Evolutionary conservation across 1,140 invertebrate genomes (phyloP).

Genomic region (Drosophila melanica): DNA sequence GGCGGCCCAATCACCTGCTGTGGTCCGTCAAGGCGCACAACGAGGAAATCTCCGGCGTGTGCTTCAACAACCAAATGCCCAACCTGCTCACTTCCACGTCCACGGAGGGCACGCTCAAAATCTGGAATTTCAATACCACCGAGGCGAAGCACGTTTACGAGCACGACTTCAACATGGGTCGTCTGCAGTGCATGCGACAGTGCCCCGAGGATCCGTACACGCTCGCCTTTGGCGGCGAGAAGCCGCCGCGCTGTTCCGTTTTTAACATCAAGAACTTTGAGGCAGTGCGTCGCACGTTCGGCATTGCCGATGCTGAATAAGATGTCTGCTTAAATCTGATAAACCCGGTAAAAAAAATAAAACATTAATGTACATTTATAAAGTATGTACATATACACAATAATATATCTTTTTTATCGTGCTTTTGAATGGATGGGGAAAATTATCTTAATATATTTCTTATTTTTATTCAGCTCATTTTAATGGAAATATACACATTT

Average conservation of each 20-base stretch:
- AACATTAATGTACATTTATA: slow-evolving; percentile 14
- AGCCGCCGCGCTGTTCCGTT: slow-evolving; percentile 91
- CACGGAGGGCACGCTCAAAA: slow-evolving; percentile 75
- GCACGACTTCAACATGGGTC: slow-evolving; percentile 88
- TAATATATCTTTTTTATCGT: background rate
- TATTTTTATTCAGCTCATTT: no score
- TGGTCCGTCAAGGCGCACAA: slow-evolving; percentile 92
- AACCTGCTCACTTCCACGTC: slow-evolving; percentile 77
- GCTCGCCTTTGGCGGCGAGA: slow-evolving; percentile 92
- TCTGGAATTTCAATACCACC: slow-evolving; percentile 77
- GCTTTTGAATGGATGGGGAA: no score
- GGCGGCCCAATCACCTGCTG: slow-evolving; percentile 87
- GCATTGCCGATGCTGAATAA: slow-evolving; percentile 62
- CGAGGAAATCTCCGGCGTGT: slow-evolving; percentile 91
- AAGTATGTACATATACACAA: slow-evolving; percentile 21
- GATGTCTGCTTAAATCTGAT: background rate
- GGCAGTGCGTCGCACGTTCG: slow-evolving; percentile 84
- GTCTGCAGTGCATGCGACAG: slow-evolving; percentile 89
- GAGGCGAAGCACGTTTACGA: slow-evolving; percentile 85
- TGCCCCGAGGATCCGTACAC: slow-evolving; percentile 93
- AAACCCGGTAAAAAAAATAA: slow-evolving; percentile 1
- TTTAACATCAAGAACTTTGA: slow-evolving; percentile 89
- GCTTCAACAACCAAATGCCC: slow-evolving; percentile 71
- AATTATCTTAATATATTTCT: no score
- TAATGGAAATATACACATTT: no score